phyloP scores from a whole-genome alignment of 2,888 invertebrate species.

The Cerastis rubricosa region DNA sequence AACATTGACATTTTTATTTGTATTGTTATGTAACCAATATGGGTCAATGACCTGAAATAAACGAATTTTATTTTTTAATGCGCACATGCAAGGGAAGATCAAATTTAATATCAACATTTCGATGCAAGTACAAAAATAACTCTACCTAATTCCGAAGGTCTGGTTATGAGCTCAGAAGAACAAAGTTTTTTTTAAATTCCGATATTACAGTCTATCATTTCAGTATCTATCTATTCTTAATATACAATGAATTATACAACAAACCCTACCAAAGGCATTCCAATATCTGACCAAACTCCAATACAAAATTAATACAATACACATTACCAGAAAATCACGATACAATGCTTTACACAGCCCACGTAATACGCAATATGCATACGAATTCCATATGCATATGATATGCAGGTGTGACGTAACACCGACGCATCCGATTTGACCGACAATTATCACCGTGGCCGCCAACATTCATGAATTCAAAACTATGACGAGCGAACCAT shows the following conservation, averaged over 20 bases:
- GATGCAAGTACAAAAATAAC: too few species aligned
- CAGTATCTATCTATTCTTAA: not conserved
- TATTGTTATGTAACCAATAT: too few species aligned
- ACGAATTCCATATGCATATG: slow-evolving; percentile 37
- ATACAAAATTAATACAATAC: slow-evolving; percentile 3
- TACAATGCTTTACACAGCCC: not conserved
- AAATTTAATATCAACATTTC: too few species aligned
- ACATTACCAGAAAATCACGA: slow-evolving; percentile 16
- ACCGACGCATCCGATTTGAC: slow-evolving; percentile 34
- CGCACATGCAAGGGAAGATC: too few species aligned
- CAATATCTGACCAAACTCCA: not conserved
- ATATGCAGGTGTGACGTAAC: slow-evolving; percentile 27
- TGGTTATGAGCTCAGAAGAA: not conserved
- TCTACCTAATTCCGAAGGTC: too few species aligned
- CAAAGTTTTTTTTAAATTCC: not conserved
- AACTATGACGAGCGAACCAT: slow-evolving; percentile 47
- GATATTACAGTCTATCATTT: not conserved
- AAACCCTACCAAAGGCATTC: not conserved
- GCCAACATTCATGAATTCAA: slow-evolving; percentile 56
- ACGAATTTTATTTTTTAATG: too few species aligned
- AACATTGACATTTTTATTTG: too few species aligned
- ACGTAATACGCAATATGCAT: slow-evolving; percentile 19
- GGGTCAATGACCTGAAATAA: too few species aligned
- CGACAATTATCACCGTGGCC: slow-evolving; percentile 51
- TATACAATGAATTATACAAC: not conserved